These are phyloP conservation scores for Teinopalpus imperialis DNA, from an alignment of 2,888 invertebrate genomes.

Conservation along the genomic window DNA sequence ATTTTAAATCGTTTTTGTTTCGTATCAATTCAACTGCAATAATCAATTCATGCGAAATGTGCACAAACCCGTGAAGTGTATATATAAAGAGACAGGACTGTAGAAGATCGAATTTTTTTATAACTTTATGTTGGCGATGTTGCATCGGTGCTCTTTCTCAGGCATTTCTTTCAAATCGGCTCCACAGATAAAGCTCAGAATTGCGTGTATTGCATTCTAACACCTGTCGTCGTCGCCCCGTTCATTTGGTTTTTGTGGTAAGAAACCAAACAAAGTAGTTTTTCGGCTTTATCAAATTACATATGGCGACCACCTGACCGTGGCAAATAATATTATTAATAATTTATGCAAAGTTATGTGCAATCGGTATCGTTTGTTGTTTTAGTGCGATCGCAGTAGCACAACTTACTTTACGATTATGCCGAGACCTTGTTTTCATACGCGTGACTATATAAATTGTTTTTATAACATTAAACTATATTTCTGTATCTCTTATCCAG, in stretches of 20 bases:
- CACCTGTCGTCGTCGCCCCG: conserved; percentile 34
- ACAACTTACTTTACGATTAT: conserved; percentile 5
- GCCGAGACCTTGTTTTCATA: conserved; percentile 43
- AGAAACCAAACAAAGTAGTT: conserved; percentile 44
- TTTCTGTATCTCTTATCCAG: conserved; percentile 28
- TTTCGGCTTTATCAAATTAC: conserved; percentile 65
- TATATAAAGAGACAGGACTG: conserved; percentile 14
- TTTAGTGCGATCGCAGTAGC: conserved; percentile 12
- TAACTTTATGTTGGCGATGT: not conserved
- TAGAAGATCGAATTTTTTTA: conserved; percentile 1
- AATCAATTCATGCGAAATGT: conserved; percentile 2
- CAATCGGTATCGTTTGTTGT: conserved; percentile 28
- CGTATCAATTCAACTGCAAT: conserved; percentile 8
- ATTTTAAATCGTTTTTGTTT: not conserved
- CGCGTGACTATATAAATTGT: not conserved
- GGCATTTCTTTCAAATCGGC: conserved; percentile 11
- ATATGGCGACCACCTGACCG: conserved; percentile 55
- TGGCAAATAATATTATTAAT: conserved; percentile 36
- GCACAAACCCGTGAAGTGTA: conserved; percentile 10
- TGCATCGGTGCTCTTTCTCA: not conserved
- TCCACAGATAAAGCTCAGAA: conserved; percentile 21
- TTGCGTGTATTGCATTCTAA: conserved; percentile 23
- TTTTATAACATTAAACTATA: not conserved
- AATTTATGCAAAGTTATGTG: conserved; percentile 48
- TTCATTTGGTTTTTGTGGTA: conserved; percentile 41